Conservation (phyloP, 2,113 vertebrate genomes). For the Cinclus mexicanus region DNA sequence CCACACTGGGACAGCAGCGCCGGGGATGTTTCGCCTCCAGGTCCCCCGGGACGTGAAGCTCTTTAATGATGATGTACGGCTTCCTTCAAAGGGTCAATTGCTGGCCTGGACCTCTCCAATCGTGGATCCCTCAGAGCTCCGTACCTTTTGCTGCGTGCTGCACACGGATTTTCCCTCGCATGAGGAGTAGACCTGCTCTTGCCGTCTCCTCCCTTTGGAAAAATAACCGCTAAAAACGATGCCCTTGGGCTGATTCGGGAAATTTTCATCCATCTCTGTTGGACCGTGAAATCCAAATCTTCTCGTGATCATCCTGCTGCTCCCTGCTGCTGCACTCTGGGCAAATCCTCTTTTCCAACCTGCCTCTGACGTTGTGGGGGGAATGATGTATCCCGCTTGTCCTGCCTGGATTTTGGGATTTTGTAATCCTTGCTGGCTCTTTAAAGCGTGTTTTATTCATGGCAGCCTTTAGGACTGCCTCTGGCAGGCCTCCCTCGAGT, state of each 20-base stretch:
- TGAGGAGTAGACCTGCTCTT: neutral
- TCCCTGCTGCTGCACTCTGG: neutral
- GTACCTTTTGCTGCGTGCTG: neutral
- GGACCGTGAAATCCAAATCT: neutral
- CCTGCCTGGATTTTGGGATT: neutral
- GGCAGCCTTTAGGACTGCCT: constrained; percentile 22
- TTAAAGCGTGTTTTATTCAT: neutral
- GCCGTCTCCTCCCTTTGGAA: neutral
- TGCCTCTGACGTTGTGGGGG: neutral
- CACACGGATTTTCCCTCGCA: neutral
- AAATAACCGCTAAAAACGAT: neutral
- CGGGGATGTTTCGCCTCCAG: neutral
- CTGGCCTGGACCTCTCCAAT: neutral
- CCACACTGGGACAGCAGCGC: neutral
- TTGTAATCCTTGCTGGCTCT: neutral
- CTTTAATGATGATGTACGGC: constrained; percentile 30
- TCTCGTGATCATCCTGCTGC: neutral
- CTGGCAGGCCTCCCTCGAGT: constrained; percentile 27
- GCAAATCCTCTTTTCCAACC: neutral
- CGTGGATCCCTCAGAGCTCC: neutral
- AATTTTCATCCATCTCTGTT: neutral
- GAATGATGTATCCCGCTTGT: accelerated
- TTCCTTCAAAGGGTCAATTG: neutral
- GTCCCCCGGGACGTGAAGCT: neutral
- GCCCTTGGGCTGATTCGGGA: neutral